These are phyloP conservation scores for Myoxocephalus aenaeus DNA, from an alignment of 2,797 vertebrate genomes.

Conservation along the genomic window DNA sequence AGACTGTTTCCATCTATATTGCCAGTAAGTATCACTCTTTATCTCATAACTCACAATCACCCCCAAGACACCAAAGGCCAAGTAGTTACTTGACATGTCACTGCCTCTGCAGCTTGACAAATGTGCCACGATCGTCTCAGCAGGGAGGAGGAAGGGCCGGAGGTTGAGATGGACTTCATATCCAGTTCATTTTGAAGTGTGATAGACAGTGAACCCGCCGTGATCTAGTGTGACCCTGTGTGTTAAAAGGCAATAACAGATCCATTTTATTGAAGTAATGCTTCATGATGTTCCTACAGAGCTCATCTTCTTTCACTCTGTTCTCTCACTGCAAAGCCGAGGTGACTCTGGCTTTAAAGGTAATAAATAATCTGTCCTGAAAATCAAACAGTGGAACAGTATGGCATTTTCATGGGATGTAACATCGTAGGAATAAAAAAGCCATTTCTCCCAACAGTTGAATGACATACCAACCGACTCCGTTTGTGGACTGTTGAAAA, in stretches of 20 bases:
- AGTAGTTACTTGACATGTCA: conserved; percentile 72
- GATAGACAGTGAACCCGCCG: conserved; percentile 67
- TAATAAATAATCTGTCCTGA: conserved; percentile 60
- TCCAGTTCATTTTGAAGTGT: conserved; percentile 78
- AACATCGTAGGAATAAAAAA: conserved; percentile 52
- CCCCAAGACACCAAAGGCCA: conserved; percentile 69
- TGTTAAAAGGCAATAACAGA: conserved; percentile 72
- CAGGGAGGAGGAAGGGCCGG: conserved; percentile 45
- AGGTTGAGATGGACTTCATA: conserved; percentile 70
- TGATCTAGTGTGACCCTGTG: conserved; percentile 56
- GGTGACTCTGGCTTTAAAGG: conserved; percentile 39
- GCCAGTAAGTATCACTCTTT: conserved; percentile 62
- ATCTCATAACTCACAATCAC: conserved; percentile 77
- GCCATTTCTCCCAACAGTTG: conserved; percentile 55
- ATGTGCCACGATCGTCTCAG: conserved; percentile 67
- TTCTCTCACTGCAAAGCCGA: conserved; percentile 33
- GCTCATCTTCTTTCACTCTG: conserved; percentile 28
- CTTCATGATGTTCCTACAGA: conserved; percentile 55
- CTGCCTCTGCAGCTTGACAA: conserved; percentile 66
- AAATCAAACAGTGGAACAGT: conserved; percentile 66
- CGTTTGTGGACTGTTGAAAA: conserved; percentile 70
- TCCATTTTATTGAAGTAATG: conserved; percentile 66
- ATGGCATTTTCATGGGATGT: conserved; percentile 53
- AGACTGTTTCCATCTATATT: conserved; percentile 40
- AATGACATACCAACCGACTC: conserved; percentile 72